Evolutionary conservation across 2,888 invertebrate species (phyloP), one percentile per base, ranked within the genome.

Genomic region (Chaetogeoica ovagalla): DNA sequence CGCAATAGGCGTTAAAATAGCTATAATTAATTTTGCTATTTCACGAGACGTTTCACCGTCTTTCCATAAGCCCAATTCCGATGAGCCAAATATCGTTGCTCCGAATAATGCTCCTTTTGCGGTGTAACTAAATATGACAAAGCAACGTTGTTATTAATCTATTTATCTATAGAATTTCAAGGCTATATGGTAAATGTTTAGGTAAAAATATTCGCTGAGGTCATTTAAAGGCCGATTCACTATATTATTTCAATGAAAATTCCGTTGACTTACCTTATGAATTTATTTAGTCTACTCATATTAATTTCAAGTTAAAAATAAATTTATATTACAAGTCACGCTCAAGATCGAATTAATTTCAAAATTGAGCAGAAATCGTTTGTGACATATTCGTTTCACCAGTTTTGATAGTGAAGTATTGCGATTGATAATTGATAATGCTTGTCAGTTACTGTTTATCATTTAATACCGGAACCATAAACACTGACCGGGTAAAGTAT

Each of bases 41-140:
- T 79, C 79, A 2, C 71, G 71, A 8, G 79, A 79, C 0, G 79
- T 79, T 57, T 79, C 71, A 1, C 70, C 70, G 57, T 79, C 79
- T 71, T 79, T 79, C 79, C 79, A 79, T 39, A 79, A 21, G n/a
- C 79, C 79, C n/a, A 79, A 39, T 57, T 79, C 79, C 1, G 57
- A 43, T 15, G 79, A 79, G 23, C 71, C 71, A n/a, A 63, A 79
- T 63, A 79, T 17, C 15, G 79, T 79, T 23, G 79, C 79, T 1
- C 79, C 79, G 3, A 79, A 79, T 30, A 79, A 79, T 7, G 79
- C 79, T 57, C 79, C 79, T 65, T 15, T 71, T 15, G 71, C 15
- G 19, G 79, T 71, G 23, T 37, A 79, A 65, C 79, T 79, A 23
- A 48, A 70, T 23, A 60, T 59, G 23, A 65, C 0, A 57, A 66